Evolutionary conservation across 1,140 invertebrate genomes (phyloP), one percentile per base, ranked within the genome.

Genomic region (Apis florea): DNA sequence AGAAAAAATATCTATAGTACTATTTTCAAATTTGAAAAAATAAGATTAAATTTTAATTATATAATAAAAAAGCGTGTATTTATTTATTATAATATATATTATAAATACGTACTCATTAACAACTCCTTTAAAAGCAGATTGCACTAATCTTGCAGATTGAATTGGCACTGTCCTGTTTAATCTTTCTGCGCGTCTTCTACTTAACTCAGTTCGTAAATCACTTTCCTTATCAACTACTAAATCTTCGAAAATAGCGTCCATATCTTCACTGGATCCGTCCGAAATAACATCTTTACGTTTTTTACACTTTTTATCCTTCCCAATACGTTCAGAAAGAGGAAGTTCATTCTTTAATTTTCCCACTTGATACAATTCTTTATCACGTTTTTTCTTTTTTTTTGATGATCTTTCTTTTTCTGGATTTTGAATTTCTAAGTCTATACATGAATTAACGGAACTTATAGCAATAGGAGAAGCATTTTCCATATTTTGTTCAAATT

Each of bases 51-150:
- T 40, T 40, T 40, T 6, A 0, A 40, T 40, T 6, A 40, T 40
- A 40, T 40, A 40, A 40, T 40, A 40, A 40, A 40, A 40, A 40
- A 40, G 31, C 31, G 4, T 31, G 31, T 40, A 5, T 69, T 24
- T 69, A 53, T 1, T 19, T 26, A 47, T 51, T 70, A n/a, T n/a
- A n/a, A n/a, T 40, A 71, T n/a, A 66, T 47, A 75, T 68, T 73
- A 78, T 75, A n/a, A 21, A 77, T 87, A 92, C 92, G 82, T 88
- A 93, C 93, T 93, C 93, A 69, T 91, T 92, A 63, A 93, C 92
- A 83, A 93, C 92, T 24, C 92, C 92, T 86, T 93, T 93, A 51
- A 93, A 93, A 51, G 92, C 92, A n/a, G 92, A 93, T 51, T 93
- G 92, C 54, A 93, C 86, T 53, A 93, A 88, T 76, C 92, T 86